These are phyloP conservation scores for Andrena bucephala DNA, from an alignment of 2,888 invertebrate genomes.

Conservation along the genomic window DNA sequence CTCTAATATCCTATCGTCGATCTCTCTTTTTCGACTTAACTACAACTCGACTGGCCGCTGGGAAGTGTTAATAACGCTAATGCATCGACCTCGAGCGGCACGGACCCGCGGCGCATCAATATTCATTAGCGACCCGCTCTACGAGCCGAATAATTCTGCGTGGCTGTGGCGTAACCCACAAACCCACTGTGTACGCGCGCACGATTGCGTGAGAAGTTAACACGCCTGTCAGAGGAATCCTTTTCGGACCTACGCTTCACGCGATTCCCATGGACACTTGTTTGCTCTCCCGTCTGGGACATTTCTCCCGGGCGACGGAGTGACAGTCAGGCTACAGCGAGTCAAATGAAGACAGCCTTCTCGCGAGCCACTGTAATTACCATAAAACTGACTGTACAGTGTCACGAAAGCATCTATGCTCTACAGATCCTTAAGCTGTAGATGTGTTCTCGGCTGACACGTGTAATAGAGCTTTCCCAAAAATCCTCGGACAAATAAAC, in stretches of 20 bases:
- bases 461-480: not conserved
- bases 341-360: not conserved
- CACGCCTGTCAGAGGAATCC: conserved; percentile 37
- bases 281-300: conserved; percentile 47
- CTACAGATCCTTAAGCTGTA: no score
- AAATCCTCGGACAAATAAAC: not conserved
- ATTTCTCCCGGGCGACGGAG: conserved; percentile 27
- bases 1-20: conserved; percentile 13
- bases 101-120: conserved; percentile 70
- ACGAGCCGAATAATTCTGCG: conserved; percentile 73
- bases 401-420: not conserved
- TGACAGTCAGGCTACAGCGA: not conserved
- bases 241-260: conserved; percentile 36
- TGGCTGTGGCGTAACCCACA: conserved; percentile 68
- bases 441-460: no score
- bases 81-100: conserved; percentile 72
- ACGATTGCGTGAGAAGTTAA: conserved; percentile 35
- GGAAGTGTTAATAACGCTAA: conserved; percentile 75
- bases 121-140: conserved; percentile 76
- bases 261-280: conserved; percentile 27
- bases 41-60: conserved; percentile 32
- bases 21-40: conserved; percentile 26
- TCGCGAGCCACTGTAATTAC: not conserved
- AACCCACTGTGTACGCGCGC: conserved; percentile 64
- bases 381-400: not conserved